A percentile compares a stretch with the other conserved stretches of the same genome.
Conservation (phyloP, 2,888 invertebrate genomes). For the Elysia crispata region DNA sequence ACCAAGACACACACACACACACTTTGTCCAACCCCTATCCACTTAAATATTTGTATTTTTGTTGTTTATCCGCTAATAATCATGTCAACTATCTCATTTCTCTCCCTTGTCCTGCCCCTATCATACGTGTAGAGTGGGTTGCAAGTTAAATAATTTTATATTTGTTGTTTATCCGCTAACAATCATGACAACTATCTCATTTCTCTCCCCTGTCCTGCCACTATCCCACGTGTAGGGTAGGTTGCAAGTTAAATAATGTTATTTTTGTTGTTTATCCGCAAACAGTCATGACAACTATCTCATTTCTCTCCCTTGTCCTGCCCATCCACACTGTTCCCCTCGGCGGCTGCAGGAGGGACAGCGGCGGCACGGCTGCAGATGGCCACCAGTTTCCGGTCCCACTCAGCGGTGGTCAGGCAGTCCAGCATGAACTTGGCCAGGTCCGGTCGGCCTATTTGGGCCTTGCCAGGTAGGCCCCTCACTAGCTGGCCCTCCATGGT, state of each 20-base stretch:
- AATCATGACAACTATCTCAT: not conserved
- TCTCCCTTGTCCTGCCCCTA: not conserved
- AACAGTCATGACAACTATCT: not conserved
- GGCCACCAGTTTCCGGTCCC: slow-evolving; percentile 55
- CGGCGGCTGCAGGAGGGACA: too few species aligned
- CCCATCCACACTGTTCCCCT: too few species aligned
- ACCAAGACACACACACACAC: too few species aligned
- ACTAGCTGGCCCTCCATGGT: slow-evolving; percentile 57
- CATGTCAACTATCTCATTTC: not conserved
- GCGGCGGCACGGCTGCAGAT: slow-evolving; percentile 18
- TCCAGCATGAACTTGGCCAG: slow-evolving; percentile 71
- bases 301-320: too few species aligned
- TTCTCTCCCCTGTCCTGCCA: not conserved
- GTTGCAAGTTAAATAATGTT: not conserved
- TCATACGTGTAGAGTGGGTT: too few species aligned
- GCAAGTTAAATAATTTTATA: not conserved
- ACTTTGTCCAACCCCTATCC: not conserved
- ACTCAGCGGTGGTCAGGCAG: slow-evolving; percentile 48
- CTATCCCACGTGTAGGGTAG: not conserved
- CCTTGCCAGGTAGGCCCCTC: slow-evolving; percentile 36
- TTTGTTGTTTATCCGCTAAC: too few species aligned
- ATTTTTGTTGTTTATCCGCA: not conserved
- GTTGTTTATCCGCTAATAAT: not conserved
- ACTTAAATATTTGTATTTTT: not conserved
- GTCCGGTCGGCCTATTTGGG: slow-evolving; percentile 65